These are phyloP conservation scores for Odontocolon sp. DNA, from an alignment of 2,888 invertebrate genomes.

Conservation along the genomic window DNA sequence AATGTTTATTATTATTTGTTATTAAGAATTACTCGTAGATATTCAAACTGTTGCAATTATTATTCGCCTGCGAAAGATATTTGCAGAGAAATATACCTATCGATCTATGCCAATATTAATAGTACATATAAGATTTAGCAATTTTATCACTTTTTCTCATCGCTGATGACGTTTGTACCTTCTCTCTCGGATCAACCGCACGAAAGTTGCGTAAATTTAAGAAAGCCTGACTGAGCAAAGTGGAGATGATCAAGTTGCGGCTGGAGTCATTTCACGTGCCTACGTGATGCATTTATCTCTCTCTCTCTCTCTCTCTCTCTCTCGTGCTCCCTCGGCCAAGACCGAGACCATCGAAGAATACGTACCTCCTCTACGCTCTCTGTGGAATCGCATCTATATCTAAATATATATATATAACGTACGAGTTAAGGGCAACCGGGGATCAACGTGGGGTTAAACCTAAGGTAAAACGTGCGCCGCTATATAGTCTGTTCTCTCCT, in stretches of 20 bases:
- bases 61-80: too few relatives aligned
- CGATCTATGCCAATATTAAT: too few relatives aligned
- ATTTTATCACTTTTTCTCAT: too few relatives aligned
- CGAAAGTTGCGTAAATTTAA: conserved; percentile 49
- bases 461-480: conserved; percentile 27
- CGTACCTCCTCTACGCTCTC: conserved; percentile 21
- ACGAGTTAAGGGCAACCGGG: conserved; percentile 31
- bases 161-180: background rate
- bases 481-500: conserved; percentile 41
- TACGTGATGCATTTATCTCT: conserved; percentile 65
- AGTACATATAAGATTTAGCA: too few relatives aligned
- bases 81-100: too few relatives aligned
- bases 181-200: conserved; percentile 29
- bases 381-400: conserved; percentile 14
- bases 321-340: too few relatives aligned
- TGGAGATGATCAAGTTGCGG: background rate
- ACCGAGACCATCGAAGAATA: too few relatives aligned
- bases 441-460: conserved; percentile 33
- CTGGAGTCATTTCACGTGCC: conserved; percentile 57
- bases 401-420: too few relatives aligned
- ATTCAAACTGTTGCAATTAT: too few relatives aligned
- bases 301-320: too few relatives aligned
- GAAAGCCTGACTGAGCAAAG: conserved; percentile 56
- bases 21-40: too few relatives aligned
- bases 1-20: too few relatives aligned